phyloP scores from a whole-genome alignment of 2,797 vertebrate species.

The Cynodonichthys magdalenae region DNA sequence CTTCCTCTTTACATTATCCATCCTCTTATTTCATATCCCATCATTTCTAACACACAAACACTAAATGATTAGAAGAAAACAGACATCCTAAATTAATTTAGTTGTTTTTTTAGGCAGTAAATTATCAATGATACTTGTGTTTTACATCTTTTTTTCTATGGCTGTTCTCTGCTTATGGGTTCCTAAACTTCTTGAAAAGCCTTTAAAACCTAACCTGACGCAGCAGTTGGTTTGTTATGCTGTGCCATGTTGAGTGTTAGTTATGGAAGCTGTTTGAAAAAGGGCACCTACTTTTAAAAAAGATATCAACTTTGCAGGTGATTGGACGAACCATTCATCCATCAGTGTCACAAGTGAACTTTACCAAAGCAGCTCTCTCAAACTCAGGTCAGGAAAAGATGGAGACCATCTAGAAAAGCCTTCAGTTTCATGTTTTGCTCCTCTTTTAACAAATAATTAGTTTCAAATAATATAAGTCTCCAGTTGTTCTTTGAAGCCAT shows the following conservation, averaged over 20 bases:
- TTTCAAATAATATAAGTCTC: no score
- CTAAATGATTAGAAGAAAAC: neutral
- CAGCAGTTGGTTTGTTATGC: slow-evolving; percentile 21
- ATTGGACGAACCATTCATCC: neutral
- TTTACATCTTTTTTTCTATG: slow-evolving; percentile 2
- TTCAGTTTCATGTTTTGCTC: neutral
- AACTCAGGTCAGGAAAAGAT: neutral
- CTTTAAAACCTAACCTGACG: slow-evolving; percentile 15
- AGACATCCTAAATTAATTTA: neutral
- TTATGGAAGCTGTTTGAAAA: neutral
- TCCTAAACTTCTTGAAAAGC: slow-evolving; percentile 13
- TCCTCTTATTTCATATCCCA: neutral
- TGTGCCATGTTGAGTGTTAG: slow-evolving; percentile 1
- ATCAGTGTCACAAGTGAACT: slow-evolving; percentile 4
- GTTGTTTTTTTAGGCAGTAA: neutral
- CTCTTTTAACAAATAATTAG: neutral
- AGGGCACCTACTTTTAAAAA: neutral
- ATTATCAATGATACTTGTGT: neutral
- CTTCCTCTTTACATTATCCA: slow-evolving; percentile 19
- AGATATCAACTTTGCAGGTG: neutral
- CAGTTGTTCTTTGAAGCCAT: no score
- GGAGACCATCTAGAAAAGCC: neutral
- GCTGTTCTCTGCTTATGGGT: slow-evolving; percentile 7
- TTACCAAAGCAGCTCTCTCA: neutral
- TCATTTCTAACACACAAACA: neutral